These are phyloP conservation scores for Pomacea maculata DNA, from an alignment of 1,140 invertebrate genomes.

Conservation along the genomic window DNA sequence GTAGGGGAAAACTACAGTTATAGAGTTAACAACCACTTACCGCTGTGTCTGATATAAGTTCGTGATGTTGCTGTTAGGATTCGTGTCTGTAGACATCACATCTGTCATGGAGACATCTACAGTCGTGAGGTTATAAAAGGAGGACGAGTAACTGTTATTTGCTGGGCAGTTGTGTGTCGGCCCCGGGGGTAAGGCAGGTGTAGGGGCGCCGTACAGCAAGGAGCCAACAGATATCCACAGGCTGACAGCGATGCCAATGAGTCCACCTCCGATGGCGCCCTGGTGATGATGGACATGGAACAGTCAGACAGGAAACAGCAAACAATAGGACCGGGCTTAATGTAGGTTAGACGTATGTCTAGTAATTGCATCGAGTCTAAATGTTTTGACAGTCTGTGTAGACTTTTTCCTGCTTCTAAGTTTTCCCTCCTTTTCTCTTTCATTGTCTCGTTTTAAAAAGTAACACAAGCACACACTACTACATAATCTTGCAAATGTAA, in stretches of 20 bases:
- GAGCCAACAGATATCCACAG: constrained; percentile 29
- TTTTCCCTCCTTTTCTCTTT: too few relatives aligned
- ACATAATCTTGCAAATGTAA: background rate
- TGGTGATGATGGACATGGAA: background rate
- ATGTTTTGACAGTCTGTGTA: background rate
- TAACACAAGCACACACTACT: background rate
- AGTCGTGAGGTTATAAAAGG: background rate
- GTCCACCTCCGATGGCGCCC: constrained; percentile 14
- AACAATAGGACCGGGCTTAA: background rate
- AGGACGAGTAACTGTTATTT: background rate
- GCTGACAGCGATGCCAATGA: constrained; percentile 11
- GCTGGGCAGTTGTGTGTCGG: constrained; percentile 4
- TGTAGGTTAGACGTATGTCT: too few relatives aligned
- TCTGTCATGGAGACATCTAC: background rate
- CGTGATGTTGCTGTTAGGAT: background rate
- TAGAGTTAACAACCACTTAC: too few relatives aligned
- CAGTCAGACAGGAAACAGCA: background rate
- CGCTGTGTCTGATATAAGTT: background rate
- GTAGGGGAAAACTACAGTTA: background rate
- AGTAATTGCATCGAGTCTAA: background rate
- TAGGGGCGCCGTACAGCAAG: constrained; percentile 14
- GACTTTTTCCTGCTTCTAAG: background rate
- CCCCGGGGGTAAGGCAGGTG: constrained; percentile 6
- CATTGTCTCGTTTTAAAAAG: too few relatives aligned
- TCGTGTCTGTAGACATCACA: background rate